A percentile compares a stretch with the other conserved stretches of the same genome.
phyloP scores from a whole-genome alignment of 2,888 invertebrate genomes.

The Scotopteryx bipunctaria region DNA sequence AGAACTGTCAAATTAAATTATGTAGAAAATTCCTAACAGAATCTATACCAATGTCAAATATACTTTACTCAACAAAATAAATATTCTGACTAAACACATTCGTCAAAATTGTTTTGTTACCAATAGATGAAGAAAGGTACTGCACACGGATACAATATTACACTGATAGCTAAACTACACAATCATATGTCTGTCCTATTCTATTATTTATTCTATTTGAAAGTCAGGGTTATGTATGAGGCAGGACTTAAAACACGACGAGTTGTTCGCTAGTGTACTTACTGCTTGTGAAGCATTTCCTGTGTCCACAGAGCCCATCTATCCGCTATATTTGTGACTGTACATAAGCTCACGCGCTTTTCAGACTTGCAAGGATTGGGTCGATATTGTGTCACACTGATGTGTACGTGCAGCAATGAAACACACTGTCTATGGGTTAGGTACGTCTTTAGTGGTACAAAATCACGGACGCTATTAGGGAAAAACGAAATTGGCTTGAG shows the following conservation, averaged over 20 bases:
- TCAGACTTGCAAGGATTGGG: slow-evolving; percentile 32
- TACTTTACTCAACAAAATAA: too few species aligned
- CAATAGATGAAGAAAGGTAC: too few species aligned
- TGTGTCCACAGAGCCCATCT: slow-evolving; percentile 28
- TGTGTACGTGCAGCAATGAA: slow-evolving; percentile 18
- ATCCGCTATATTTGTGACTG: slow-evolving; percentile 40
- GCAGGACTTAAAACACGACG: neutral
- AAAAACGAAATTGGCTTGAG: neutral
- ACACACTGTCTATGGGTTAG: slow-evolving; percentile 12
- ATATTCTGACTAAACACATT: too few species aligned
- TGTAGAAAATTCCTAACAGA: too few species aligned
- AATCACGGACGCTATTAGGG: neutral
- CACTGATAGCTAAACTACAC: too few species aligned
- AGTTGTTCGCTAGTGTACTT: neutral
- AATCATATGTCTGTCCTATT: too few species aligned
- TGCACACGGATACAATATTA: too few species aligned
- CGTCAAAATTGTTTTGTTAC: too few species aligned
- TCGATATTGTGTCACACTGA: slow-evolving; percentile 17
- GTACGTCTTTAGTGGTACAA: slow-evolving; percentile 11
- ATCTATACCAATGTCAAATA: too few species aligned
- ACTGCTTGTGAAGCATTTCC: slow-evolving; percentile 20
- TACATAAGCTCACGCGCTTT: slow-evolving; percentile 43
- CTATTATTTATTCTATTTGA: too few species aligned
- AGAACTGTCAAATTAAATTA: too few species aligned
- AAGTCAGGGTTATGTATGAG: neutral